Conservation (phyloP, 2,888 invertebrate genomes). For the Papilio protenor region DNA sequence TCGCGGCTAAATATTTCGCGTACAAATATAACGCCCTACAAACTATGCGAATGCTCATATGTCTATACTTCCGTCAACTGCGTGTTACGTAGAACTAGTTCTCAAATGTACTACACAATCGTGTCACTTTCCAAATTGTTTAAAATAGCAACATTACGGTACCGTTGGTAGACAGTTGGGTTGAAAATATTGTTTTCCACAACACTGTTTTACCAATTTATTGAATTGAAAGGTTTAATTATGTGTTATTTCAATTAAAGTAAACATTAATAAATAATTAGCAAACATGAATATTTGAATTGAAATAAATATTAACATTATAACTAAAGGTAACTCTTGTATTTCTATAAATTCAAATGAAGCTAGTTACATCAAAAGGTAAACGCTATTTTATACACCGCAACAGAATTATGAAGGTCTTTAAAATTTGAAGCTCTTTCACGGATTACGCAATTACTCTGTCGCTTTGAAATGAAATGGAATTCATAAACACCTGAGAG, state of each 20-base stretch:
- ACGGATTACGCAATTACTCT: slow-evolving; percentile 43
- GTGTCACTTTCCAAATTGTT: not conserved
- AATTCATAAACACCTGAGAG: slow-evolving; percentile 47
- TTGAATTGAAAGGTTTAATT: no score
- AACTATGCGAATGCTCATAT: slow-evolving; percentile 25
- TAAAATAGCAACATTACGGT: not conserved
- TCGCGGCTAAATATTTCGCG: slow-evolving; percentile 37
- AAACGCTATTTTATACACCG: slow-evolving; percentile 36
- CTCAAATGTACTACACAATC: slow-evolving; percentile 12
- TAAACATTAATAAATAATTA: not conserved
- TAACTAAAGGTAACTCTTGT: not conserved
- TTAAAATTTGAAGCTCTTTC: slow-evolving; percentile 41
- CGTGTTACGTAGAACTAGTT: slow-evolving; percentile 5
- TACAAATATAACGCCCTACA: slow-evolving; percentile 34
- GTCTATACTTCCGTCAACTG: slow-evolving; percentile 20
- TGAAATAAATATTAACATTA: not conserved
- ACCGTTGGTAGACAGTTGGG: not conserved
- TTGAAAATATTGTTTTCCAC: not conserved
- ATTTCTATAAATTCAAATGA: slow-evolving; percentile 26
- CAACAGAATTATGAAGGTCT: slow-evolving; percentile 38
- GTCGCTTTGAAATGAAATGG: slow-evolving; percentile 46
- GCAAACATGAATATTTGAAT: not conserved
- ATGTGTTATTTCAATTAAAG: not conserved
- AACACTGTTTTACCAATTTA: not conserved
- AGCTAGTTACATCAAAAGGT: slow-evolving; percentile 32